These are phyloP conservation scores for Parapsyche elsis DNA, from an alignment of 1,140 invertebrate genomes.

Conservation along the genomic window DNA sequence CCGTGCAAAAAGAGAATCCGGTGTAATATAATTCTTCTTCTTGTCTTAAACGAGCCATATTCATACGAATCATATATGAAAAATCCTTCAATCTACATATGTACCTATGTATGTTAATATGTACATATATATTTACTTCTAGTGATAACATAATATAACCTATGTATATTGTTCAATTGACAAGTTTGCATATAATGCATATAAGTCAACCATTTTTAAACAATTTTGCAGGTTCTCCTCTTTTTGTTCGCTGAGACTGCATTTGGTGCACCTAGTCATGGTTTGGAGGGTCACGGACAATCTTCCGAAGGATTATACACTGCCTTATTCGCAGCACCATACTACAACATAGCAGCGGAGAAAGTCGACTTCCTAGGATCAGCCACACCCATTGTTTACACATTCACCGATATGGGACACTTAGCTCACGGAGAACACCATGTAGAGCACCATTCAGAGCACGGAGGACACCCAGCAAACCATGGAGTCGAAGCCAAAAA, in stretches of 20 bases:
- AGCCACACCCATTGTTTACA: background rate
- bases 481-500: background rate
- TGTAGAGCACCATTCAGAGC: background rate
- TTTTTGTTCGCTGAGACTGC: conserved; percentile 2
- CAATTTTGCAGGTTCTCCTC: background rate
- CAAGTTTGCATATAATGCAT: no score
- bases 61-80: no score
- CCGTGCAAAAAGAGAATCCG: no score
- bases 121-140: no score
- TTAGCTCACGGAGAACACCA: background rate
- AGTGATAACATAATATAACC: no score
- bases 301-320: background rate
- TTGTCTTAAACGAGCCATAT: no score
- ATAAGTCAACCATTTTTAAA: background rate
- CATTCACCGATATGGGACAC: background rate
- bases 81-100: no score
- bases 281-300: background rate
- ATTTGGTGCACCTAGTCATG: background rate
- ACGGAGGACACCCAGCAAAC: background rate
- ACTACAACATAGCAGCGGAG: conserved; percentile 21
- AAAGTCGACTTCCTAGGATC: conserved; percentile 18
- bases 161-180: no score
- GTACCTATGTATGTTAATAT: no score
- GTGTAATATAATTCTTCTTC: no score
- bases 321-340: background rate